These are phyloP conservation scores for Dolichomitus sp. DNA, from an alignment of 2,888 invertebrate genomes.

Conservation along the genomic window DNA sequence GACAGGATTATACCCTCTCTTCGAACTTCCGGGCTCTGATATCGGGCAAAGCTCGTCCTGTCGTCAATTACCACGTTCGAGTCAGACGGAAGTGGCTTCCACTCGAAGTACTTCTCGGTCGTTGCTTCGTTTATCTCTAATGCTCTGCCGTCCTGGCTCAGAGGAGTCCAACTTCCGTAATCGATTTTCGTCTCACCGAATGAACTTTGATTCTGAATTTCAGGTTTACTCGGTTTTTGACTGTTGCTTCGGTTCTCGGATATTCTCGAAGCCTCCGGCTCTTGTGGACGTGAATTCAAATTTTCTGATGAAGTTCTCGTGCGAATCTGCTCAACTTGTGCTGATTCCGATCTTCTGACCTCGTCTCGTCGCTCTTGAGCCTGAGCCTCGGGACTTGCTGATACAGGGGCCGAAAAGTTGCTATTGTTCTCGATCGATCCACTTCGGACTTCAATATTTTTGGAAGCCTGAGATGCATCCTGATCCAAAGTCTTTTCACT, in stretches of 20 bases:
- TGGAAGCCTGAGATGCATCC: slow-evolving; percentile 9
- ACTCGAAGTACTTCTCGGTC: slow-evolving; percentile 75
- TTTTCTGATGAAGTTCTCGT: slow-evolving; percentile 26
- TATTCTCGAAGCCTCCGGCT: slow-evolving; percentile 6
- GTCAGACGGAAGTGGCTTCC: slow-evolving; percentile 88
- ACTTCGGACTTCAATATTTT: slow-evolving; percentile 8
- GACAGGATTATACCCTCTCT: slow-evolving; percentile 67
- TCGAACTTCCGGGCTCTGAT: slow-evolving; percentile 17
- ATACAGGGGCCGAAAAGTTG: slow-evolving; percentile 28
- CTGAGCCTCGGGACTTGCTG: slow-evolving; percentile 10
- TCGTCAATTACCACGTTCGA: slow-evolving; percentile 85
- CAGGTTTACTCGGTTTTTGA: slow-evolving; percentile 13
- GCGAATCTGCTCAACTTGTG: slow-evolving; percentile 74
- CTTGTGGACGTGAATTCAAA: not conserved
- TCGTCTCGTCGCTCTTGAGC: slow-evolving; percentile 66
- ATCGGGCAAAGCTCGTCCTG: slow-evolving; percentile 68
- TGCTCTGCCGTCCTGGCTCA: slow-evolving; percentile 74
- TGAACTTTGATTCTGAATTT: slow-evolving; percentile 29
- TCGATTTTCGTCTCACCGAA: slow-evolving; percentile 70
- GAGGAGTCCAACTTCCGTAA: slow-evolving; percentile 80
- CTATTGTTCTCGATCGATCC: slow-evolving; percentile 21
- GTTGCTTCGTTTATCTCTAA: slow-evolving; percentile 66
- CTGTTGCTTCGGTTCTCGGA: not conserved
- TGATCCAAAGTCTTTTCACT: slow-evolving; percentile 66
- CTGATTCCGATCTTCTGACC: slow-evolving; percentile 68